These are phyloP conservation scores for Asbolus verrucosus DNA, from an alignment of 1,140 invertebrate genomes.

Conservation along the genomic window DNA sequence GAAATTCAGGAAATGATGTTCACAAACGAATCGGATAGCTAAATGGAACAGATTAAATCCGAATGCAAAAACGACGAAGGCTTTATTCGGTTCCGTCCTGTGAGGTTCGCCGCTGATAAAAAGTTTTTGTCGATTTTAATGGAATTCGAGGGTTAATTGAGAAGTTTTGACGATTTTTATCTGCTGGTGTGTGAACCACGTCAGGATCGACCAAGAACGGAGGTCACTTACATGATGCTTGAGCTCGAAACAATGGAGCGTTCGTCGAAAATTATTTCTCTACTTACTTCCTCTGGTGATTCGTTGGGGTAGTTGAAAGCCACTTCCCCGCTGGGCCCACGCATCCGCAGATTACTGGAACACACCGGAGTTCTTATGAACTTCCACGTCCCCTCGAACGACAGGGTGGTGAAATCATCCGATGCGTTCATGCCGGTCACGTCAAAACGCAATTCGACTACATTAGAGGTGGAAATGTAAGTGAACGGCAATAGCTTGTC, in stretches of 20 bases:
- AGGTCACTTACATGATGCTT: no score
- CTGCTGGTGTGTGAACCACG: no score
- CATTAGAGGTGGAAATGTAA: constrained; percentile 80
- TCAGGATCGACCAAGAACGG: no score
- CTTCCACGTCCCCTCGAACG: constrained; percentile 87
- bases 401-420: constrained; percentile 86
- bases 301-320: constrained; percentile 70
- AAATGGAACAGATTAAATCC: constrained; percentile 26
- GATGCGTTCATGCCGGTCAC: constrained; percentile 84
- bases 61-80: constrained; percentile 8
- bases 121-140: constrained; percentile 14
- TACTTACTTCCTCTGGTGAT: constrained; percentile 75
- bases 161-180: constrained; percentile 17
- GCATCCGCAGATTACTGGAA: constrained; percentile 73
- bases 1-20: constrained; percentile 51
- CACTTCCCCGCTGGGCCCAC: constrained; percentile 82
- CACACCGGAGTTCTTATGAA: constrained; percentile 80
- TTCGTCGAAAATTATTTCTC: neutral
- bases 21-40: neutral
- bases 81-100: neutral
- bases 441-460: constrained; percentile 85
- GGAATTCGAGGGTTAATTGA: constrained; percentile 24
- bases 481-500: constrained; percentile 73
- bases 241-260: neutral
- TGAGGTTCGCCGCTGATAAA: constrained; percentile 4